Percentiles rank a stretch among this genome's conserved stretches.
These are phyloP conservation scores for Eretmodus cyanostictus DNA, from an alignment of 2,113 vertebrate genomes.

Conservation along the genomic window DNA sequence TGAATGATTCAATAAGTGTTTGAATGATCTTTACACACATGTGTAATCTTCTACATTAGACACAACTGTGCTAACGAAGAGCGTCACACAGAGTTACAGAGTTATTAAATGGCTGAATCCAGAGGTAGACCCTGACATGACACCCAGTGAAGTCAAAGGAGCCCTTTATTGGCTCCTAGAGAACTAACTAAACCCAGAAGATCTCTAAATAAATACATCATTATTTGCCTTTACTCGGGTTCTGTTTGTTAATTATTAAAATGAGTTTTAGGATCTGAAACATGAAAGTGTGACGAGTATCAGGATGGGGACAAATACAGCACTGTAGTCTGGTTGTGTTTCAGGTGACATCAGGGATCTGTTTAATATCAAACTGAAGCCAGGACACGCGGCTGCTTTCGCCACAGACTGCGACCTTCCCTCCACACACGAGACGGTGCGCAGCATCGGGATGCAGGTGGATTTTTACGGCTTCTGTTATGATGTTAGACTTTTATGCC, in stretches of 20 bases:
- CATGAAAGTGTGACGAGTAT: background rate
- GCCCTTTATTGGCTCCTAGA: background rate
- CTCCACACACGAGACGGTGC: conserved; percentile 82
- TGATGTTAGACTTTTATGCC: background rate
- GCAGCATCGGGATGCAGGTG: conserved; percentile 93
- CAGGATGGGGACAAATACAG: background rate
- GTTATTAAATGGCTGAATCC: background rate
- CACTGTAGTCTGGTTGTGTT: background rate
- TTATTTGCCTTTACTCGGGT: background rate
- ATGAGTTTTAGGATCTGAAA: background rate
- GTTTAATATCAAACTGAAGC: conserved; percentile 74
- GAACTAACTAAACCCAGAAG: background rate
- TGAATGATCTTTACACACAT: background rate
- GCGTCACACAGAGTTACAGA: background rate
- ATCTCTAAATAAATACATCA: background rate
- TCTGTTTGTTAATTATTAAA: background rate
- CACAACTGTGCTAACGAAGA: background rate
- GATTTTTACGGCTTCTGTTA: background rate
- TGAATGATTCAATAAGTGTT: background rate
- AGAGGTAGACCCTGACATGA: background rate
- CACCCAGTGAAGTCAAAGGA: background rate
- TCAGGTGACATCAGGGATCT: conserved; percentile 90
- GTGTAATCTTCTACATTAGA: background rate
- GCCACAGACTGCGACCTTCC: conserved; percentile 91
- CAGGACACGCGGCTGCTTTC: conserved; percentile 90